These are phyloP conservation scores for Amazona vittata DNA, from an alignment of 2,113 vertebrate genomes.

Conservation along the genomic window DNA sequence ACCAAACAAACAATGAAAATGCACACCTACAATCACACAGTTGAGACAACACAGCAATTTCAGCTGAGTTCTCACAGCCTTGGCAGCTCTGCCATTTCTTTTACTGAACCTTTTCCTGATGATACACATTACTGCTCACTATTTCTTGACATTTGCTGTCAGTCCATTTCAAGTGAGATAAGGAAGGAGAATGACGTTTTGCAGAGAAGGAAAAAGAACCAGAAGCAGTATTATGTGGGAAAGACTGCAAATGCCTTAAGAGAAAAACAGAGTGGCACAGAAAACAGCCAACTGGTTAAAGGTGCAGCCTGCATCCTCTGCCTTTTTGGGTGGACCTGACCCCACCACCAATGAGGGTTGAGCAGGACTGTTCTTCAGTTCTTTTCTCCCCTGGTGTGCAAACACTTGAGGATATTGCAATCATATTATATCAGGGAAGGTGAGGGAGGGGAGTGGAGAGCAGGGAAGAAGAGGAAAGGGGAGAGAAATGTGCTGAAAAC, in stretches of 20 bases:
- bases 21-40: not conserved
- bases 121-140: rapidly evolving
- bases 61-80: not conserved
- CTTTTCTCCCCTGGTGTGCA: not conserved
- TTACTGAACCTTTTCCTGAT: not conserved
- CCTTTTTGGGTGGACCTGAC: not conserved
- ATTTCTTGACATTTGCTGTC: not conserved
- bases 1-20: not conserved
- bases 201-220: not conserved
- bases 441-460: not conserved
- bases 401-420: not conserved
- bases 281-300: not conserved
- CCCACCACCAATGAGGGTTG: too few relatives aligned
- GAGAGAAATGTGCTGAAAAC: not conserved
- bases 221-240: not conserved
- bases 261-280: not conserved
- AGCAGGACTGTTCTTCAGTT: not conserved
- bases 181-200: not conserved
- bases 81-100: too few relatives aligned
- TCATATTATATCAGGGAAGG: not conserved
- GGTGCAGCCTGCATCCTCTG: not conserved
- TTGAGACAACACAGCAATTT: not conserved
- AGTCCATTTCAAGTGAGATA: not conserved
- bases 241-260: not conserved
- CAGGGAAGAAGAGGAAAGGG: not conserved